Evolutionary conservation across 2,888 invertebrate genomes (phyloP), one percentile per base, ranked within the genome.

Genomic region (Drosophila dives): DNA sequence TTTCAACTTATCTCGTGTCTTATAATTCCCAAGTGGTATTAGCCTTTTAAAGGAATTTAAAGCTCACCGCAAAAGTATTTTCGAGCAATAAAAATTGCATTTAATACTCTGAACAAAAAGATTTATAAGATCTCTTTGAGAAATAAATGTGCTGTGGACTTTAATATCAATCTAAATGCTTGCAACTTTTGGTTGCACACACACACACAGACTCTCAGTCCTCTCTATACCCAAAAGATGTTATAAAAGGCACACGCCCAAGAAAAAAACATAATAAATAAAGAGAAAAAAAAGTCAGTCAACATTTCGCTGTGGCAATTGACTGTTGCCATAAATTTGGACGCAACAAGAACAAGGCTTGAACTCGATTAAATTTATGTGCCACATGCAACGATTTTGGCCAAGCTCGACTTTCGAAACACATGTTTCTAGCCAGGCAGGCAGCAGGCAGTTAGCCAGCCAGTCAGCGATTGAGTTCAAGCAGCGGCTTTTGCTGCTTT

Each of bases 331-430:
- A 85, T 85, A 90, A 85, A 90, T 89, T 78, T 74, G n/a, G 81
- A 48, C 20, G 15, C 32, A 60, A 29, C 68, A 77, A 56, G 73
- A 80, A 74, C 83, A 58, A 63, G 68, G 87, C 89, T 75, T 85
- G 90, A 85, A 86, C 85, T 90, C 85, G 77, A 68, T 81, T 17
- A 73, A 86, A 89, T 90, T 90, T 90, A 86, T 90, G 85, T 85
- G 87, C 89, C 83, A 76, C 84, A 86, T 83, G 81, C 77, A 73
- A 64, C 77, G 90, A 58, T 88, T 78, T 72, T 80, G 83, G 80
- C 86, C 20, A 42, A 87, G 80, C 81, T 81, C 49, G 61, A 72
- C 77, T 74, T 83, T 81, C 42, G 53, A 56, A 42, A 49, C 53
- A 60, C 63, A 62, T 64, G 63, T 64, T 58, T 12, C 36, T 26